phyloP scores from a whole-genome alignment of 2,888 invertebrate species.

The Phytoseiulus persimilis region DNA sequence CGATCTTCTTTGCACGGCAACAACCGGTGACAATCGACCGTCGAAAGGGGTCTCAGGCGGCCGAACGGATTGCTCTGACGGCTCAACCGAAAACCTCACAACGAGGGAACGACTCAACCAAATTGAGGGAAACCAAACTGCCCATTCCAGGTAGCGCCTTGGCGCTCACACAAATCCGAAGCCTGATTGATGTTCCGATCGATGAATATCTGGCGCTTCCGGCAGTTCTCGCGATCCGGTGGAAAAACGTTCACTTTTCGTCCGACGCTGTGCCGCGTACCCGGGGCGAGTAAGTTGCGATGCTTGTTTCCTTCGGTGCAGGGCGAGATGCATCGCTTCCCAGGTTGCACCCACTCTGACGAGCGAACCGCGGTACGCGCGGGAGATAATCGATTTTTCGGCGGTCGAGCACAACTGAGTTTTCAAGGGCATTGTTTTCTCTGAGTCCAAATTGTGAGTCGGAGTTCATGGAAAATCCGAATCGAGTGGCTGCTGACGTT shows the following conservation, averaged over 20 bases:
- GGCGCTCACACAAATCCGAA: neutral
- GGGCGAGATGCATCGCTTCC: too few species aligned
- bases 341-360: too few species aligned
- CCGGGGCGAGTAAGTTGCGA: too few species aligned
- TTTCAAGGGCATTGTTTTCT: too few species aligned
- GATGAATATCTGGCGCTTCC: neutral
- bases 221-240: neutral
- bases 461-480: neutral
- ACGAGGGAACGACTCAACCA: neutral
- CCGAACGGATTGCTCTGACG: neutral
- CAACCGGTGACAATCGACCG: neutral
- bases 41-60: too few species aligned
- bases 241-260: neutral
- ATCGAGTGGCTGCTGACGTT: neutral
- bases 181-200: neutral
- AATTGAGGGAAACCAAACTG: neutral
- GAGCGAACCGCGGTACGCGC: too few species aligned
- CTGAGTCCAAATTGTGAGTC: too few species aligned
- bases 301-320: too few species aligned
- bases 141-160: neutral
- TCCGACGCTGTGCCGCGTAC: neutral
- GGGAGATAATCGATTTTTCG: too few species aligned
- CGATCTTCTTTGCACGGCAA: too few species aligned
- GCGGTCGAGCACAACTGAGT: too few species aligned
- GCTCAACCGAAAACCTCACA: neutral